Conservation (phyloP, 2,888 invertebrate species). For the Halictus ligatus region DNA sequence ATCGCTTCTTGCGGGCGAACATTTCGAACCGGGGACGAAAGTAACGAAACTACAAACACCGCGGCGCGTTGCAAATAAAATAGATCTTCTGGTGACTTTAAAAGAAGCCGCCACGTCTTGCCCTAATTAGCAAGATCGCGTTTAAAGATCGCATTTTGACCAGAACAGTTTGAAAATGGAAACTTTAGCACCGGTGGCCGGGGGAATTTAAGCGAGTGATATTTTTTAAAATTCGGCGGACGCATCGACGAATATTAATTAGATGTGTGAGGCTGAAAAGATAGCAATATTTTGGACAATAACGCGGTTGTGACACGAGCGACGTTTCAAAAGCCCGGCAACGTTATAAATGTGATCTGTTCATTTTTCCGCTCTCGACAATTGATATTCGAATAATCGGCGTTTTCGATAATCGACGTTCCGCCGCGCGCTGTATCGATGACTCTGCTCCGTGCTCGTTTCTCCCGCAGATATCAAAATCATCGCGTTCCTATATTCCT, state of each 20-base stretch:
- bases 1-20: not conserved
- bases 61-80: not conserved
- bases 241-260: not conserved
- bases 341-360: slow-evolving; percentile 8
- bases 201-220: not conserved
- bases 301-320: not conserved
- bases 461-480: not conserved
- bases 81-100: not conserved
- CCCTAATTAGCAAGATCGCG: not conserved
- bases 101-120: not conserved
- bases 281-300: slow-evolving; percentile 8
- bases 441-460: slow-evolving; percentile 26
- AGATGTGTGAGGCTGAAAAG: not conserved
- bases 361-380: slow-evolving; percentile 20
- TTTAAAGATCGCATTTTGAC: too few species aligned
- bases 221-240: not conserved
- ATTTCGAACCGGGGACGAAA: not conserved
- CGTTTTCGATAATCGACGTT: slow-evolving; percentile 17
- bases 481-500: not conserved
- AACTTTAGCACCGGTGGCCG: not conserved
- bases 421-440: not conserved
- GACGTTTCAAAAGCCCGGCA: not conserved
- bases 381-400: slow-evolving; percentile 39
- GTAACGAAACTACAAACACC: not conserved
- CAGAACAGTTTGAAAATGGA: not conserved